Evolutionary conservation across 2,113 vertebrate species (phyloP), one percentile per base, ranked within the genome.

Genomic region (Lophius piscatorius): DNA sequence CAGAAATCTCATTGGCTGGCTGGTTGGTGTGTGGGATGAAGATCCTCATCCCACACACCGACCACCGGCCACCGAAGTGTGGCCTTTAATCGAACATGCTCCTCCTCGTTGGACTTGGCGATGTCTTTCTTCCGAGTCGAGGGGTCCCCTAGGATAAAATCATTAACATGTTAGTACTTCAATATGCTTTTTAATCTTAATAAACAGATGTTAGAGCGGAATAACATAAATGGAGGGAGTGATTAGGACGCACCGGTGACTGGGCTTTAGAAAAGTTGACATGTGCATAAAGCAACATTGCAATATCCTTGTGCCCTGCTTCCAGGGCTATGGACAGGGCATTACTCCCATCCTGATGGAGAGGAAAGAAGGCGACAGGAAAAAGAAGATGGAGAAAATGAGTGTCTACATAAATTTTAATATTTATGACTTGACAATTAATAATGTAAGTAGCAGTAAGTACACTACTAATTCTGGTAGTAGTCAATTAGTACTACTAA

Each of bases 221-320:
- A n/a, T n/a, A n/a, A n/a, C n/a, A n/a, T 11, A 36, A 41, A 22
- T 0, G 9, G 20, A 47, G 2, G 13, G 2, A 2, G 7, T 12
- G 46, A 23, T 3, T 17, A 23, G 6, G n/a, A 93, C 94, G 82
- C 73, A 99, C 97, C 60, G 96, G 96, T 35, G 97, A 98, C 65
- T 92, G 94, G 13, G 94, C 91, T 93, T 98, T 98, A 63, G 95
- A 96, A 62, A 98, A 98, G 93, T 99, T 99, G 57, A 97, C 92
- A 0, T 98, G 97, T 8, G 97, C 97, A 0, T 99, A 99, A 11
- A 99, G 94, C 72, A 99, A 85, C 83, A 99, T 91, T 0, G 95
- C 97, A 23, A 98, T 99, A 85, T 99, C 96, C 73, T 98, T 98
- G 88, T 99, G 97, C 82, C 96, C 97, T 0, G 97, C 97, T 76